Base-by-base conservation (phyloP, 2,888 invertebrate genomes). In the Troides oblongomaculatus region DNA sequence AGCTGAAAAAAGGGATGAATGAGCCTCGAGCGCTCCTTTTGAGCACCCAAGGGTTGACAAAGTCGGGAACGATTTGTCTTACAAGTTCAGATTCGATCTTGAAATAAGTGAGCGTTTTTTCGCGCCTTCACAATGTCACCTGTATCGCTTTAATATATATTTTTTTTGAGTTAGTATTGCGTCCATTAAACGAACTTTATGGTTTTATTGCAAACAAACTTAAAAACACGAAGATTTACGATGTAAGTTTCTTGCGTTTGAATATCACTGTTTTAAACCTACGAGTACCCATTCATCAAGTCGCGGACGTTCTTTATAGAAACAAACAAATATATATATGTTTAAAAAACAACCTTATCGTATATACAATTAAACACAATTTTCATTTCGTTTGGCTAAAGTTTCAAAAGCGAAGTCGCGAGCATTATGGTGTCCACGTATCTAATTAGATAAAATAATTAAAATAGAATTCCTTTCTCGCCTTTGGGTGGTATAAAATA, bases 401-500 rank as follows among this genome's bases (percentile, higher is more conserved):
- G 75, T 75, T 77, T 81, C 80, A 82, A 87, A 86, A 88, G 87
- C 79, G 82, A 74, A 80, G 81, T 82, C 83, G 84, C 85, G 84
- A 90, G 89, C 89, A 86, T 89, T 88, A 82, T 81, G 74, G 83
- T 87, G 77, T 76, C 66, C 59, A 69, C 66, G 75, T 88, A 90
- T 90, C 90, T 86, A 90, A 90, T 89, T 87, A 89, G 90, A 91
- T 90, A 89, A 85, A 83, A 75, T 84, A 89, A 89, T 88, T 88
- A 84, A 84, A 78, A 75, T 72, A 74, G 77, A 72, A 86, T 83
- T 82, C 83, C 80, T 75, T 83, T 88, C 86, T 85, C 85, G 80
- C 86, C 83, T 88, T 83, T 88, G 90, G 89, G 89, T 88, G 90
- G 90, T 84, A 30, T 30, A 86, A 74, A 83, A 75, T 76, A 77